Base-by-base conservation (phyloP, 1,140 invertebrate genomes). In the Anadara kagoshimensis region DNA sequence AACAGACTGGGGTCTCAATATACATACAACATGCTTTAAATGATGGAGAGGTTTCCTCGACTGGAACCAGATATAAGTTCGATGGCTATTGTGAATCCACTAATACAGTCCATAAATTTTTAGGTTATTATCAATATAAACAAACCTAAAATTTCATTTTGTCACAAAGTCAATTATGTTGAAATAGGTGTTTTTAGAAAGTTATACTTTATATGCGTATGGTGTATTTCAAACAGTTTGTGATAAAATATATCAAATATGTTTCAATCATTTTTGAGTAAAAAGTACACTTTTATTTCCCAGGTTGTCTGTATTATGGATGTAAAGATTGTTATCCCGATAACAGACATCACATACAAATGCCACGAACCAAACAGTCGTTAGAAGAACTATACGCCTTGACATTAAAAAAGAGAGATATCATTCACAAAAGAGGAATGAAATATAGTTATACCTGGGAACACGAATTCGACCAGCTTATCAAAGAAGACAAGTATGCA, bases 21-120 rank as follows among this genome's bases (percentile, higher is more conserved):
- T 8, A 54, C 43, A 75, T 75, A 22, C 56, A 22, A 20, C 73
- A 75, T 18, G 67, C 73, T 8, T 36, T 75, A n/a, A 75, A 75
- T 22, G 73, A 67, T 10, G 56, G 49, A 29, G 67, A 75, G 59
- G 20, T 61, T 5, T 12, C 29, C 5, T 44, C 64, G 5, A 54
- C 73, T 0, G 72, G 59, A 2, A 72, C 69, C 22, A 72, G 65
- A 56, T 73, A 73, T 20, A 29, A 63, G 66, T 56, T 64, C 1
- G 69, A 73, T 36, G 63, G 70, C 7, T 73, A 58, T 26, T 44
- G 16, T 12, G n/a, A 65, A 22, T 12, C 24, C 14, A 26, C 49
- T 36, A 62, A 63, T 18, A 73, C 70, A 11, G 63, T 63, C 10
- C 66, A 73, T 45, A 63, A 73, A 61, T 73, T 73, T 22, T 61